Evolutionary conservation across 2,888 invertebrate species (phyloP), one percentile per base, ranked within the genome.

Genomic region (Tetramorium bicarinatum): DNA sequence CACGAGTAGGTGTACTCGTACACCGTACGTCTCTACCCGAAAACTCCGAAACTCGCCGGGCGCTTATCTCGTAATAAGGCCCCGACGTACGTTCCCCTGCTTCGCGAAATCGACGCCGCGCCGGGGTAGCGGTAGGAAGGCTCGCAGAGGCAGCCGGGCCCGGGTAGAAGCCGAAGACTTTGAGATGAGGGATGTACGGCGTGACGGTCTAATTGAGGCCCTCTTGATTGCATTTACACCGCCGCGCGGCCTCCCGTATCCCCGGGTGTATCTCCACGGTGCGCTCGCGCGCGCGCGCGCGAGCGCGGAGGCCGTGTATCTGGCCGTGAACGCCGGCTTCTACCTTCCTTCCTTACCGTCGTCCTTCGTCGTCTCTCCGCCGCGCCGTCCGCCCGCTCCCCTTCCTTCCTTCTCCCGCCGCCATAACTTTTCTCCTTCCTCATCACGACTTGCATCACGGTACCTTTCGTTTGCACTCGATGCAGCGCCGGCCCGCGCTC

Each of bases 171-270:
- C 83, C 83, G 71, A 85, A 82, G 84, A 86, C 87, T 91, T 85
- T 82, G 90, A 91, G 93, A 93, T 93, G 93, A 93, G 91, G 93
- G 93, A 93, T 93, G 93, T 91, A 92, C 93, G 92, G 91, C 93
- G 93, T 93, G 93, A 93, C 93, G 93, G 93, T 93, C 93, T 93
- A 93, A 93, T 93, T 93, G 93, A 93, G 93, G 93, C 91, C 92
- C 93, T 93, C 93, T 93, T 93, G 93, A 93, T 93, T 93, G 93
- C 93, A 93, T 93, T 93, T 93, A 93, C 93, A 93, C 93, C 93
- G 93, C 89, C 87, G 90, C 89, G 86, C 91, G 85, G 92, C 92
- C 92, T 91, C 91, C 92, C 85, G 92, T 91, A 90, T 90, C 86
- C 87, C 87, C 83, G 85, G 88, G 44, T 86, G 77, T 89, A 88